phyloP scores from a whole-genome alignment of 2,113 vertebrate genomes.

The Pollimyrus isidori region DNA sequence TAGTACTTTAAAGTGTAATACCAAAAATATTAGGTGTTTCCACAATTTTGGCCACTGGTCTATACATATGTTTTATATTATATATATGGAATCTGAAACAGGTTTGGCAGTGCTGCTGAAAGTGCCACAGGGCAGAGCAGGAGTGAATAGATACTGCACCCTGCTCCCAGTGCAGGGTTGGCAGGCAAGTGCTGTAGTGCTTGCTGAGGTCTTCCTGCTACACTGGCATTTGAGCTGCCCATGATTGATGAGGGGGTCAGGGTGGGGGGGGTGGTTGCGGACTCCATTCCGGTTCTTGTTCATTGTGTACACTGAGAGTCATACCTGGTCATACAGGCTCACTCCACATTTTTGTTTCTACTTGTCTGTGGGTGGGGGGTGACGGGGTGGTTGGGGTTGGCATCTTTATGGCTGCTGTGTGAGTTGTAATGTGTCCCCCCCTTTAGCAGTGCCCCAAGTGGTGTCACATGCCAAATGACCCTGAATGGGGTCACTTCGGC shows the following conservation, averaged over 20 bases:
- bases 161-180: neutral
- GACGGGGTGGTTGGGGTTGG: slow-evolving; percentile 38
- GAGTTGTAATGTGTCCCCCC: slow-evolving; percentile 34
- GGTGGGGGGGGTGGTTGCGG: neutral
- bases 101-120: neutral
- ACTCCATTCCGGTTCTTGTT: neutral
- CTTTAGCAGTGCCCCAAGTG: slow-evolving; percentile 44
- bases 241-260: slow-evolving; percentile 36
- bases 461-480: slow-evolving; percentile 54
- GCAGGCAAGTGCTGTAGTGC: neutral
- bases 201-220: neutral
- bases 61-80: neutral
- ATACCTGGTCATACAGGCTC: slow-evolving; percentile 27
- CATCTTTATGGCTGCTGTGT: slow-evolving; percentile 43
- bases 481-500: slow-evolving; percentile 48
- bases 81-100: neutral
- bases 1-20: neutral
- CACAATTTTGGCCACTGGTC: neutral
- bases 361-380: slow-evolving; percentile 25
- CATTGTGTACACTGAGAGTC: neutral
- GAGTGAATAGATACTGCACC: neutral
- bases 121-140: neutral
- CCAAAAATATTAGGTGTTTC: neutral
- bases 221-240: neutral
- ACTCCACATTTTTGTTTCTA: slow-evolving; percentile 1